Base-by-base conservation (phyloP, 2,113 vertebrate genomes). In the Barbus barbus region DNA sequence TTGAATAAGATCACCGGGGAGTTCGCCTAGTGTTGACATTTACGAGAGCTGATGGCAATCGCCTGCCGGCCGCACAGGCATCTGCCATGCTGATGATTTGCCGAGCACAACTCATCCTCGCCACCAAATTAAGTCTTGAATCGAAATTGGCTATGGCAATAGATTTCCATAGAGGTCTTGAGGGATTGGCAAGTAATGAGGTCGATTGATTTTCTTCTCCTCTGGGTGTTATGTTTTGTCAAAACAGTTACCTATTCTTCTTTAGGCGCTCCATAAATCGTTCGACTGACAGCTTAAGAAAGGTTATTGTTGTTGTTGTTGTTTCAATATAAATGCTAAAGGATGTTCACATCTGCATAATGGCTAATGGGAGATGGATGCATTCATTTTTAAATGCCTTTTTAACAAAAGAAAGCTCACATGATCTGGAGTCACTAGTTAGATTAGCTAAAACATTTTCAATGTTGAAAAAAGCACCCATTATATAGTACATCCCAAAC, bases 161-260 rank as follows among this genome's bases (percentile, higher is more conserved):
- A 28, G 31, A 51, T 51, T 79, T 73, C 56, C 76, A 72, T 61
- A 13, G 20, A 73, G 72, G 75, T 63, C 80, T 86, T n/a, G 46
- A n/a, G 81, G 83, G 84, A 87, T 53, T 6, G 56, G 85, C 78
- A 77, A 26, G 63, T 81, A 88, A 86, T 85, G 75, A 83, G 84
- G 74, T 79, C 85, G 79, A 87, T 84, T 82, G 87, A 88, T 84
- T 89, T 84, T 76, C 46, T 84, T 53, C 69, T 69, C 79, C 31
- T 75, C 22, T 33, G 63, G 84, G 81, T 78, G 74, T 73, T 82
- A 61, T 6, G 85, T 69, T 74, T 81, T 84, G 81, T 88, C 87
- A 89, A 84, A 87, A 83, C 81, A 20, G 48, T 81, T 81, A 74
- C 44, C 36, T 69, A 53, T 67, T 88, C 58, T 87, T 79, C 81